A percentile compares a stretch with the other conserved stretches of the same genome.
Conservation (phyloP, 2,797 vertebrate genomes). For the Arrhamphus sclerolepis region DNA sequence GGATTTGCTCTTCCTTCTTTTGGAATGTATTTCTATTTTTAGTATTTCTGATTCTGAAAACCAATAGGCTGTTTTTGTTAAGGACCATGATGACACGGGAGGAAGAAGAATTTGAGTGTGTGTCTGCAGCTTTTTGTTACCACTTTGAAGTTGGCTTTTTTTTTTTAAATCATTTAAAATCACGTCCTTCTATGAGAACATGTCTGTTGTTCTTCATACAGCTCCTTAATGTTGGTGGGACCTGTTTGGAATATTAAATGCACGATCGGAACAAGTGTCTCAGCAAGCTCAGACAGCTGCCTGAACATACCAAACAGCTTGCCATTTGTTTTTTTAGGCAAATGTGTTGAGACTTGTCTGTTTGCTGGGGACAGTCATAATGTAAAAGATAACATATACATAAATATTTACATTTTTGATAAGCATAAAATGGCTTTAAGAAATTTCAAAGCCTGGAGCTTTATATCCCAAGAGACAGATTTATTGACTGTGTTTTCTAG, state of each 20-base stretch:
- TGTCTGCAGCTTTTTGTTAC: not conserved
- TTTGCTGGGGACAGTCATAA: not conserved
- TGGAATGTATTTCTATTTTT: too few species aligned
- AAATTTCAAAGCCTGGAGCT: not conserved
- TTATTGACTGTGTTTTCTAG: not conserved
- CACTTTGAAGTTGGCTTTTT: too few species aligned
- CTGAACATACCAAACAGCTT: not conserved
- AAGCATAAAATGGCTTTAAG: not conserved
- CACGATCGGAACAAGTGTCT: too few species aligned
- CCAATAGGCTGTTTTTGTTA: not conserved
- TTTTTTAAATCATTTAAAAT: too few species aligned
- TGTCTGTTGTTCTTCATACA: too few species aligned
- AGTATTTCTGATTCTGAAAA: too few species aligned
- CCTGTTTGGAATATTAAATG: too few species aligned
- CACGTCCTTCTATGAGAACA: too few species aligned
- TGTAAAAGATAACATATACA: not conserved
- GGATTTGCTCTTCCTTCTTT: slow-evolving; percentile 25
- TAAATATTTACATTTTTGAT: not conserved
- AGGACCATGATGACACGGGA: slow-evolving; percentile 9
- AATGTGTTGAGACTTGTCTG: too few species aligned
- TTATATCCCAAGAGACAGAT: not conserved
- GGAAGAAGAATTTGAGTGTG: not conserved
- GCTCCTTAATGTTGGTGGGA: too few species aligned
- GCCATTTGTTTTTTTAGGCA: too few species aligned
- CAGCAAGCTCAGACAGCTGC: too few species aligned